Base-by-base conservation (phyloP, 1,140 invertebrate genomes). In the Meloidogyne chitwoodi region DNA sequence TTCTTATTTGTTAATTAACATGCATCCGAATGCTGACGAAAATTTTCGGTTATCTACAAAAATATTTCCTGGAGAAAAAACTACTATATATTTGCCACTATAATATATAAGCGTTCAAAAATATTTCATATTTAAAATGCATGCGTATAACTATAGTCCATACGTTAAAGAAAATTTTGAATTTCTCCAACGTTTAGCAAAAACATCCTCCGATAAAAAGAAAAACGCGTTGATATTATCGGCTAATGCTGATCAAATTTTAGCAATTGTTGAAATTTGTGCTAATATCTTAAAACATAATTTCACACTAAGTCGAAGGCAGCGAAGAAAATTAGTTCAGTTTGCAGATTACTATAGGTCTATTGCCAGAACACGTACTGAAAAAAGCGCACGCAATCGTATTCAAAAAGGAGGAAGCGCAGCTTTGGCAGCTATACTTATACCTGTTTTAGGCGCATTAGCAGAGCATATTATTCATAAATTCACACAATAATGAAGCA, bases 1-100 rank as follows among this genome's bases (percentile, higher is more conserved):
- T 31, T 34, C 48, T n/a, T 76, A 76, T 78, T 24, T 76, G 1
- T 56, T 76, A n/a, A n/a, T 76, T 1, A 62, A 76, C 24, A 76
- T 76, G 74, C 74, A 76, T 64, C 74, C 74, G 0, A n/a, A 75
- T 19, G 63, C 31, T 31, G 22, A 12, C 16, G 74, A 76, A n/a
- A 24, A 27, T 2, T 14, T 76, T 6, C 27, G 74, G 5, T 34
- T 76, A 14, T 27, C 29, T 26, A 72, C 68, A n/a, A 64, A 74
- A 44, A 74, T 74, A 74, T 74, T 44, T 75, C 76, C 77, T 1
- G 14, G 12, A 10, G 68, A 72, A 14, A 26, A 12, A 61, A 62
- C 68, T 22, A 16, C 31, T 24, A 34, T 76, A 10, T 76, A 76
- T 64, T 10, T 75, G 2, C 76, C 74, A 62, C 19, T 65, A 64